Conservation (phyloP, 2,888 invertebrate species). For the Drosophila stalkeri region DNA sequence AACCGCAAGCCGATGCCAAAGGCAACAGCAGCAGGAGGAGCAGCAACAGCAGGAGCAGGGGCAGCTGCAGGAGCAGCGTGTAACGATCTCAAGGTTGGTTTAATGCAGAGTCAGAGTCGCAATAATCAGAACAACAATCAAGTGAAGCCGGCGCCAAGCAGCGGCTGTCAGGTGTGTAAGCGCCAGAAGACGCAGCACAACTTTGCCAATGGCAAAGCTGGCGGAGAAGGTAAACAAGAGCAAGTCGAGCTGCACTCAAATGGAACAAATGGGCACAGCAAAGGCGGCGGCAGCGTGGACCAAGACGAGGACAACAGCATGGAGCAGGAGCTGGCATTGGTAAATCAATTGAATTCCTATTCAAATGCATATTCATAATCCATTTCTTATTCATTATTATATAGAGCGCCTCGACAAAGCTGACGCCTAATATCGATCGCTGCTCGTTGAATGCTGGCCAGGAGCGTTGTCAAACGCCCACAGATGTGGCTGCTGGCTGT, state of each 20-base stretch:
- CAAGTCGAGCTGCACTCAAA: background rate
- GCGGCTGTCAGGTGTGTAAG: conserved; percentile 85
- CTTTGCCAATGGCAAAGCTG: conserved; percentile 53
- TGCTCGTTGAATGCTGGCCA: conserved; percentile 51
- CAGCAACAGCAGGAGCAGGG: conserved; percentile 17
- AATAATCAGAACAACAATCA: conserved; percentile 53
- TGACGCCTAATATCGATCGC: conserved; percentile 77
- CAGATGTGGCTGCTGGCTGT: conserved; percentile 33
- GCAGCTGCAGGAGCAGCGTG: conserved; percentile 7
- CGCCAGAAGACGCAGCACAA: conserved; percentile 85
- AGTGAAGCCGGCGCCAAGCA: conserved; percentile 37
- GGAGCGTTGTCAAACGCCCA: conserved; percentile 65
- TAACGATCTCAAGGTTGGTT: conserved; percentile 44
- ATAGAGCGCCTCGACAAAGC: conserved; percentile 64
- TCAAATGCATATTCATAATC: background rate
- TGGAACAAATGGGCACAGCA: conserved; percentile 24
- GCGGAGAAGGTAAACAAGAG: background rate
- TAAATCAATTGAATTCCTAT: background rate
- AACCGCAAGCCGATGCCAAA: conserved; percentile 71
- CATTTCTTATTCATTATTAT: background rate
- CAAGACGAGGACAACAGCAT: conserved; percentile 42
- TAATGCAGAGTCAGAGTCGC: conserved; percentile 17
- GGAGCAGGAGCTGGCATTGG: conserved; percentile 41
- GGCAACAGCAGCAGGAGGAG: conserved; percentile 20
- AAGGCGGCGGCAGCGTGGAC: background rate